Evolutionary conservation across 2,888 invertebrate genomes (phyloP).

Genomic region (Aphodius sticticus): DNA sequence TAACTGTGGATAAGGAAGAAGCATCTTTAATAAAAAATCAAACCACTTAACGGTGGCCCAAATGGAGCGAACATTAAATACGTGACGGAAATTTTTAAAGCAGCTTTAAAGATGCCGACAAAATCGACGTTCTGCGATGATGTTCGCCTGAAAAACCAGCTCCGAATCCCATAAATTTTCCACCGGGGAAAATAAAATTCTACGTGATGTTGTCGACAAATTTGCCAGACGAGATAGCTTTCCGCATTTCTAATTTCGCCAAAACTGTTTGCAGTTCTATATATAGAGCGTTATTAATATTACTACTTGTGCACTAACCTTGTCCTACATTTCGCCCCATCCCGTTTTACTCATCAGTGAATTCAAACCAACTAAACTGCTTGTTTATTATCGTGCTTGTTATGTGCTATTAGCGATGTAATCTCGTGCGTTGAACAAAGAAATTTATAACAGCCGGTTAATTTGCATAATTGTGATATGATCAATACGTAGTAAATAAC

Average conservation of each 20-base stretch:
- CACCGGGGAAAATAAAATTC: not conserved
- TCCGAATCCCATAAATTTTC: not conserved
- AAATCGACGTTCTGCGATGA: not conserved
- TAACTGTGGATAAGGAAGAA: not conserved
- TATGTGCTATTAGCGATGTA: no score
- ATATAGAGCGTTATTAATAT: not conserved
- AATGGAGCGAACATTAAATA: not conserved
- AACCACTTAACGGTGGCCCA: not conserved
- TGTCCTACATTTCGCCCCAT: not conserved
- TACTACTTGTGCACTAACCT: not conserved
- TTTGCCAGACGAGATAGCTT: not conserved
- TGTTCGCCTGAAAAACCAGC: not conserved
- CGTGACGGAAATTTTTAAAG: constrained; percentile 4
- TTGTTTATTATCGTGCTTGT: no score
- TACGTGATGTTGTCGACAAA: not conserved
- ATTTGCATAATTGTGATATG: no score
- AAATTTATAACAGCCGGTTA: no score
- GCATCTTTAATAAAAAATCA: not conserved
- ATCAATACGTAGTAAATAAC: no score
- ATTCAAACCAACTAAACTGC: no score
- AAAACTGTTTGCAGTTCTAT: constrained; percentile 4
- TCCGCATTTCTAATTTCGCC: not conserved
- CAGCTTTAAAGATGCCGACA: not conserved
- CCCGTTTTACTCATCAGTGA: no score
- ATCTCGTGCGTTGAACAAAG: no score